Conservation (phyloP, 2,797 vertebrate species). For the Diglossa cyanea region DNA sequence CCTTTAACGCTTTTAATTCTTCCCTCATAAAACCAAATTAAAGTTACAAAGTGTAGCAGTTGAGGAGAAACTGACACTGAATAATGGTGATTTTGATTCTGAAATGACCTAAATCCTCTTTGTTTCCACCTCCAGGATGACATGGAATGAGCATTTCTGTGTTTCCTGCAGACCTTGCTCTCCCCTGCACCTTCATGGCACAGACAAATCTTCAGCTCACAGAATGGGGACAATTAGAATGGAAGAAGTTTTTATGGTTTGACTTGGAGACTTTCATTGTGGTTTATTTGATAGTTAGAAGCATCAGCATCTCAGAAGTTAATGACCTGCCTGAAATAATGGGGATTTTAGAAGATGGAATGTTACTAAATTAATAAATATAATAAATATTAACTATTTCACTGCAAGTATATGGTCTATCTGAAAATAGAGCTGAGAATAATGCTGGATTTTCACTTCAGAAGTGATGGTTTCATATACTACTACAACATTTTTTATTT, state of each 20-base stretch:
- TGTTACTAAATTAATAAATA: background rate
- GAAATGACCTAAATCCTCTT: background rate
- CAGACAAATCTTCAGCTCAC: background rate
- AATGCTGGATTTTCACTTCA: background rate
- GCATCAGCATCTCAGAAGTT: background rate
- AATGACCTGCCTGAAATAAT: background rate
- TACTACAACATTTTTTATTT: background rate
- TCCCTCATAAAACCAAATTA: background rate
- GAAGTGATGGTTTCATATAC: background rate
- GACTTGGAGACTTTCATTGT: background rate
- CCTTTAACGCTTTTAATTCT: background rate
- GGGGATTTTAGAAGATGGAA: background rate
- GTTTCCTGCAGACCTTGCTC: background rate
- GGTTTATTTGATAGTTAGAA: background rate
- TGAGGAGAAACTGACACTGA: background rate
- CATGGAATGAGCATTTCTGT: accelerated
- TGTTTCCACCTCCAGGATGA: background rate
- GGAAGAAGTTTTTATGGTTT: background rate
- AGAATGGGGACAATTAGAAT: background rate
- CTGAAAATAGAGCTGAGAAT: background rate
- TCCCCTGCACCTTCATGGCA: background rate
- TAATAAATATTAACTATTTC: background rate
- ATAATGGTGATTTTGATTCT: background rate
- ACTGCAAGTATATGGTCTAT: background rate
- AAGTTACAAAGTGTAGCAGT: background rate